phyloP scores from a whole-genome alignment of 2,888 invertebrate genomes.

The Serripes groenlandicus region DNA sequence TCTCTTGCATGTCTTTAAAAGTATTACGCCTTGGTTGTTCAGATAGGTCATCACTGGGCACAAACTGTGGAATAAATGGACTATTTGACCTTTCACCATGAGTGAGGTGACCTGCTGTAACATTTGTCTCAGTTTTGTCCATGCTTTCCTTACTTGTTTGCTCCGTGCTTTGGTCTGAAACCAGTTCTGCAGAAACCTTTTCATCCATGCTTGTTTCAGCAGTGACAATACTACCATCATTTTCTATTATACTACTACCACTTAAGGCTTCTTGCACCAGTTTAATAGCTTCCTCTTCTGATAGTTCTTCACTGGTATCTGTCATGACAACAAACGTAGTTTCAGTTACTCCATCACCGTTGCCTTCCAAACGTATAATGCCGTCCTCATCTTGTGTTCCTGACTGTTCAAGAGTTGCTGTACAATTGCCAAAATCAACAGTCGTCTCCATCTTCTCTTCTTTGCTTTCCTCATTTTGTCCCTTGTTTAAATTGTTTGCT shows the following conservation, averaged over 20 bases:
- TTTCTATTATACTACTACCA: slow-evolving; percentile 12
- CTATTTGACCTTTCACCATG: slow-evolving; percentile 31
- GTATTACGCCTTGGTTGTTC: background rate
- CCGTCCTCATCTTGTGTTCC: background rate
- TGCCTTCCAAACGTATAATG: slow-evolving; percentile 2
- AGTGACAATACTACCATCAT: background rate
- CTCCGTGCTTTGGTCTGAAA: no score
- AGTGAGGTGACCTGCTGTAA: background rate
- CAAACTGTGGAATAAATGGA: slow-evolving; percentile 36
- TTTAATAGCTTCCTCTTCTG: slow-evolving; percentile 76
- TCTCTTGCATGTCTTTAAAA: background rate
- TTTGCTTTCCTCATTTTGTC: background rate
- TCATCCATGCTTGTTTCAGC: background rate
- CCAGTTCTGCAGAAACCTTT: background rate
- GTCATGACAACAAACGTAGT: slow-evolving; percentile 74
- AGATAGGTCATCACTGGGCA: background rate
- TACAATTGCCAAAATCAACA: background rate
- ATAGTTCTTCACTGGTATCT: slow-evolving; percentile 71
- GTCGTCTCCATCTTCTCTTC: slow-evolving; percentile 3
- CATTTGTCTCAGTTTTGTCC: background rate
- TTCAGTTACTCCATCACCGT: slow-evolving; percentile 46
- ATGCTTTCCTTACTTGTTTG: no score
- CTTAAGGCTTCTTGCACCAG: slow-evolving; percentile 73
- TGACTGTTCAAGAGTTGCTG: background rate
- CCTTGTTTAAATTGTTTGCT: background rate